Evolutionary conservation across 92 coral and sea anemone genomes (phyloP), one percentile per base, ranked within the genome.

Genomic region (Siderastrea siderea): DNA sequence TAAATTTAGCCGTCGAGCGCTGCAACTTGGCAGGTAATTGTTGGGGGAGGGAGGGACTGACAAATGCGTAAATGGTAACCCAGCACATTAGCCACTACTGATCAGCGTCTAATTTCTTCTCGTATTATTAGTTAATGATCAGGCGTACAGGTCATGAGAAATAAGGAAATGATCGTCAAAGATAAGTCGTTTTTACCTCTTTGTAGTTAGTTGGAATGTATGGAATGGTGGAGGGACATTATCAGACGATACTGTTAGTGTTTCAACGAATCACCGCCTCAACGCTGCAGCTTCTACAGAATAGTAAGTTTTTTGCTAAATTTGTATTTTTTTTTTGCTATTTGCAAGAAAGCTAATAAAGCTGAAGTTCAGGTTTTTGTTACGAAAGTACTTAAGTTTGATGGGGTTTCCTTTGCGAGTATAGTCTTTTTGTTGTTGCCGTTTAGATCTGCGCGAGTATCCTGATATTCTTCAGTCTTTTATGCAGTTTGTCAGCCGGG

Each of bases 191-290:
- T 43, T 47, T 13, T 77, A 38, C 12, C 46, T 16, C 7, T 43
- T 74, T 63, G 50, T 57, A 97, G 99, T 89, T 97, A 14, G 93
- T 95, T 43, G 98, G 98, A 6, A 97, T 97, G 99, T 95, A 97
- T 51, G 98, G 95, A 0, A 92, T 91, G 66, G 95, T 92, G 81
- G 94, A 92, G 48, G 88, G 74, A 11, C 98, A 97, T 83, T 89
- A 90, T 60, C 87, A 78, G 48, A 85, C 94, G 11, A 88, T 95
- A 5, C 80, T 92, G n/a, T 68, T 73, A 43, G 79, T 95, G n/a
- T 97, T 94, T 86, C 95, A 92, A 81, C 91, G 87, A 81, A 83
- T 97, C 75, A 91, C 98, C 43, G 57, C 95, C 3, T 84, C 90
- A 7, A 77, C 96, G 8, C 85, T 97, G 58, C 96, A 94, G 67